These are phyloP conservation scores for Tuta absoluta DNA, from an alignment of 2,888 invertebrate genomes.

Conservation along the genomic window DNA sequence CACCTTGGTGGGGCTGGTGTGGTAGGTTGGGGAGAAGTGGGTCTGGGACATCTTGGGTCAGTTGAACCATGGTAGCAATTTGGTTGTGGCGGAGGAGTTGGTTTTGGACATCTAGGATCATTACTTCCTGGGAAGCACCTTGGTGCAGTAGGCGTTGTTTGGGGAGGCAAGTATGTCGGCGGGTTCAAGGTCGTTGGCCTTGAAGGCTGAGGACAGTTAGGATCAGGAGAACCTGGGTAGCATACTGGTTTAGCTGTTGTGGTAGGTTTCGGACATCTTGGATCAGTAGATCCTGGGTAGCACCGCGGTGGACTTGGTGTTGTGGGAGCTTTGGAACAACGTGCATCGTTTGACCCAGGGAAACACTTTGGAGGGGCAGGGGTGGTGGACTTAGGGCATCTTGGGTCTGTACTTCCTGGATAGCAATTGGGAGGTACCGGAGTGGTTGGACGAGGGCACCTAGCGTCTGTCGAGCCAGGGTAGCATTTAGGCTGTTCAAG, in stretches of 20 bases:
- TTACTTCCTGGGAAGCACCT: conserved; percentile 44
- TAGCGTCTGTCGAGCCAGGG: conserved; percentile 44
- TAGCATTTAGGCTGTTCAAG: conserved; percentile 38
- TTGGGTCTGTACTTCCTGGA: conserved; percentile 44
- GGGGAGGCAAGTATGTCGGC: not conserved
- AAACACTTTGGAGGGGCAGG: conserved; percentile 41
- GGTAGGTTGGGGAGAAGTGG: conserved; percentile 40
- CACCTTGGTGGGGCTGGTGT: conserved; percentile 43
- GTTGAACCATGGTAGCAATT: conserved; percentile 40
- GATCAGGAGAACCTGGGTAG: conserved; percentile 48
- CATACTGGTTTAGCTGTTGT: conserved; percentile 39
- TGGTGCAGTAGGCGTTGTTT: conserved; percentile 27
- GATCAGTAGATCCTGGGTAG: conserved; percentile 54
- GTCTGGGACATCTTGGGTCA: conserved; percentile 43
- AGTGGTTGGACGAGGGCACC: conserved; percentile 41
- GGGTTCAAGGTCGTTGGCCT: conserved; percentile 31
- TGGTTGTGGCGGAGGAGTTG: conserved; percentile 43
- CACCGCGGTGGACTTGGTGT: conserved; percentile 39
- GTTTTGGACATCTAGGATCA: conserved; percentile 42
- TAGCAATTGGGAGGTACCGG: conserved; percentile 39
- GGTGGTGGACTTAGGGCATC: conserved; percentile 43
- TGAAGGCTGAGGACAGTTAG: conserved; percentile 48
- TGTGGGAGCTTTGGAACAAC: conserved; percentile 38
- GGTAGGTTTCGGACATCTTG: conserved; percentile 50
- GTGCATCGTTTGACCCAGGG: conserved; percentile 44